These are phyloP conservation scores for Mongoloraphidia duomilia DNA, from an alignment of 2,888 invertebrate species.

Conservation along the genomic window DNA sequence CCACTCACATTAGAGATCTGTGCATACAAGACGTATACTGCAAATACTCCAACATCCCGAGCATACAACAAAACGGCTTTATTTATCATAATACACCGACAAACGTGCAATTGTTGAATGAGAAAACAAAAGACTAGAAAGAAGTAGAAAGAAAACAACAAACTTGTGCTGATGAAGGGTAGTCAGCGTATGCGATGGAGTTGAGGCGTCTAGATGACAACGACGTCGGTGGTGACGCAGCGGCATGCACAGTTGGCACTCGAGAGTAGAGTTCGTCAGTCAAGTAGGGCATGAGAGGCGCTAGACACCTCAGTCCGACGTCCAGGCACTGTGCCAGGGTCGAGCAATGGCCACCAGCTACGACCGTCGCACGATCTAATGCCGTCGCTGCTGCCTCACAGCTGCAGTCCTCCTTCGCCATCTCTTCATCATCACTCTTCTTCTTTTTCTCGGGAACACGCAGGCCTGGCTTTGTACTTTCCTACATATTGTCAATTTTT, in stretches of 20 bases:
- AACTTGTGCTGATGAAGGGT: neutral
- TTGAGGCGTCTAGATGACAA: conserved; percentile 3
- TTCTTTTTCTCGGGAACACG: conserved; percentile 28
- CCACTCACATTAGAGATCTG: too few relatives aligned
- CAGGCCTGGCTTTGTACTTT: conserved; percentile 79
- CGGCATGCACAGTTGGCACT: conserved; percentile 40
- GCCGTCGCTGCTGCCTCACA: neutral
- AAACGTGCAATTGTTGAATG: conserved; percentile 8
- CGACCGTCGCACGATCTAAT: conserved; percentile 27
- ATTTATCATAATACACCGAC: conserved; percentile 7
- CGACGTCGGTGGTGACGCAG: conserved; percentile 8
- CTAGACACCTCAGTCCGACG: conserved; percentile 68
- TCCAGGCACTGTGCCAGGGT: conserved; percentile 75
- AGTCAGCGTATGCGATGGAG: too few relatives aligned
- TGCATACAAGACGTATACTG: too few relatives aligned
- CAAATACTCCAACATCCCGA: too few relatives aligned
- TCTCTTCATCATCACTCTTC: neutral
- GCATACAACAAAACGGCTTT: neutral
- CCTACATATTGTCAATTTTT: conserved; percentile 34
- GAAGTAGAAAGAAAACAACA: too few relatives aligned
- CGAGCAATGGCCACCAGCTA: conserved; percentile 46
- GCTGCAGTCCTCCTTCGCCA: neutral
- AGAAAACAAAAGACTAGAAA: too few relatives aligned
- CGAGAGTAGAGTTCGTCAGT: conserved; percentile 91
- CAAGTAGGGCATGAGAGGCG: conserved; percentile 96